Evolutionary conservation across 2,888 invertebrate species (phyloP).

Genomic region (Cyrtodaria siliqua): DNA sequence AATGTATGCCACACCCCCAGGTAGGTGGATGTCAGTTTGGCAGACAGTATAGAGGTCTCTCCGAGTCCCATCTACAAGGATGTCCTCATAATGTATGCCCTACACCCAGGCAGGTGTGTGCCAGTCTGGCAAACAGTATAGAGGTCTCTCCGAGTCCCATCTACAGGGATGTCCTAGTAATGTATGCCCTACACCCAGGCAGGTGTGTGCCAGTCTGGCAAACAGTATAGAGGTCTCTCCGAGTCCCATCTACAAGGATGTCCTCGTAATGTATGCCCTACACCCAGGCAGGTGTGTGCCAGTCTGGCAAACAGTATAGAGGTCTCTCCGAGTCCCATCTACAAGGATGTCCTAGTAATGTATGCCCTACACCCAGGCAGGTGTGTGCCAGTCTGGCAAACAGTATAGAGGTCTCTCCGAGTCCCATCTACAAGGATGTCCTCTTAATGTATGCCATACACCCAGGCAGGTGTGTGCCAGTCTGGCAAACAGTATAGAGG

Average conservation of each 20-base stretch:
- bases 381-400: neutral
- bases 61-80: slow-evolving; percentile 70
- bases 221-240: slow-evolving; percentile 80
- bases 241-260: slow-evolving; percentile 67
- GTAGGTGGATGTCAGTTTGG: slow-evolving; percentile 87
- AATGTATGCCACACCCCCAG: slow-evolving; percentile 74
- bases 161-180: slow-evolving; percentile 69
- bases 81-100: slow-evolving; percentile 72
- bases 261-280: slow-evolving; percentile 72
- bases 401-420: slow-evolving; percentile 61
- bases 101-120: slow-evolving; percentile 87
- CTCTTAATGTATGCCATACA: slow-evolving; percentile 73
- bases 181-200: slow-evolving; percentile 75
- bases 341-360: slow-evolving; percentile 70
- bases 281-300: slow-evolving; percentile 61
- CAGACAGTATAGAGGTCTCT: slow-evolving; percentile 80
- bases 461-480: slow-evolving; percentile 56
- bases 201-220: slow-evolving; percentile 87
- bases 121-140: slow-evolving; percentile 85
- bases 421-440: slow-evolving; percentile 68
- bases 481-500: too few species aligned
- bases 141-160: slow-evolving; percentile 65
- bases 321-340: slow-evolving; percentile 61
- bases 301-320: too few species aligned
- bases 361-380: slow-evolving; percentile 73